Evolutionary conservation across 1,140 invertebrate genomes (phyloP).

Genomic region (Calephelis nemesis): DNA sequence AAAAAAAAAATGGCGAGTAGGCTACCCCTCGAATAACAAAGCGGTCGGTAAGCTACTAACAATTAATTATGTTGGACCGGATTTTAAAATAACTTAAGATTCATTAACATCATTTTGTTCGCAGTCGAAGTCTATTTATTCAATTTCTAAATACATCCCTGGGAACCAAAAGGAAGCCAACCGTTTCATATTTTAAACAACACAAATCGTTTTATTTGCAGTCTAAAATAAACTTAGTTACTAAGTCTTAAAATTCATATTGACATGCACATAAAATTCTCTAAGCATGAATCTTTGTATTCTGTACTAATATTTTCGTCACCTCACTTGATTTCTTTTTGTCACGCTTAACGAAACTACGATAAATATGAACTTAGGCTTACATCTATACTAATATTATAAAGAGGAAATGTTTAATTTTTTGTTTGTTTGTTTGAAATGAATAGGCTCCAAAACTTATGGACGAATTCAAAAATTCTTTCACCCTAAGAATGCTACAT

Average conservation of each 20-base stretch:
- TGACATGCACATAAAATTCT: neutral
- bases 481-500: too few species aligned
- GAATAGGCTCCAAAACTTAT: too few species aligned
- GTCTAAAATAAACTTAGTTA: slow-evolving; percentile 27
- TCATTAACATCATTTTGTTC: slow-evolving; percentile 48
- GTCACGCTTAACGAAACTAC: slow-evolving; percentile 37
- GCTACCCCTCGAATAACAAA: too few species aligned
- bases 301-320: slow-evolving; percentile 52
- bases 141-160: slow-evolving; percentile 49
- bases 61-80: slow-evolving; percentile 6
- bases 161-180: slow-evolving; percentile 51
- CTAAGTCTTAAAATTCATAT: slow-evolving; percentile 24
- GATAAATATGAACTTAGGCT: slow-evolving; percentile 33
- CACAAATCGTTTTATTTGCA: slow-evolving; percentile 23
- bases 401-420: too few species aligned
- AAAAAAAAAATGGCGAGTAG: too few species aligned
- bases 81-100: slow-evolving; percentile 21
- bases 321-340: slow-evolving; percentile 55
- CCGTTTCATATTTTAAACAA: slow-evolving; percentile 26
- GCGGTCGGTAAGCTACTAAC: too few species aligned
- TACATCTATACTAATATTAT: too few species aligned
- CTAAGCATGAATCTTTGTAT: neutral
- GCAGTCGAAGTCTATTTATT: slow-evolving; percentile 45
- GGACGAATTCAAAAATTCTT: too few species aligned
- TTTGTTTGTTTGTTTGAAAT: too few species aligned